Evolutionary conservation across 1,140 invertebrate genomes (phyloP).

Genomic region (Conus ventricosus): DNA sequence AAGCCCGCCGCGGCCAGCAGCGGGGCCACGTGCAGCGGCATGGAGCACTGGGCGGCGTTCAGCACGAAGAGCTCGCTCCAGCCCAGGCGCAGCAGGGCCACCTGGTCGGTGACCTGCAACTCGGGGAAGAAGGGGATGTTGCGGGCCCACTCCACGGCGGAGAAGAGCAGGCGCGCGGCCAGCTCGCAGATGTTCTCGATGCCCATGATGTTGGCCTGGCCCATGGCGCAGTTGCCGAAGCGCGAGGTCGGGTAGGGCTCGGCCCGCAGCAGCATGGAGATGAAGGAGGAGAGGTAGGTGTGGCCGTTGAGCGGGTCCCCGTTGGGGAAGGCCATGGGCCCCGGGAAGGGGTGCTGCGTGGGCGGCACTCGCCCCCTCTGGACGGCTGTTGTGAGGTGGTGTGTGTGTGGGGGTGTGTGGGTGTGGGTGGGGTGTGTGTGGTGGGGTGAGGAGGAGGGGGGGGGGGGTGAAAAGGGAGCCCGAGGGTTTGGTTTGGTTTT

Average conservation of each 20-base stretch:
- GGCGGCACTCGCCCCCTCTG: conserved; percentile 96
- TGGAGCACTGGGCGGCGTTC: conserved; percentile 94
- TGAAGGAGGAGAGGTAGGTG: conserved; percentile 97
- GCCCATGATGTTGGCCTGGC: conserved; percentile 77
- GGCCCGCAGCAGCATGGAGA: conserved; percentile 93
- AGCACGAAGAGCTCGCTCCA: conserved; percentile 99
- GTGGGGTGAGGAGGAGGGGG: too few relatives aligned
- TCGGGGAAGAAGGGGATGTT: conserved; percentile 99
- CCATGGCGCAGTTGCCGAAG: conserved; percentile 93
- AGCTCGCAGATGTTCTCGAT: conserved; percentile 97
- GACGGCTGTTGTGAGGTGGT: conserved; percentile 84
- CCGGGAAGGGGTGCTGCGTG: conserved; percentile 82
- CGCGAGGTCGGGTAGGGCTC: conserved; percentile 96
- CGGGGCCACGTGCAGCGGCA: conserved; percentile 95
- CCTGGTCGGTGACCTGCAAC: conserved; percentile 86
- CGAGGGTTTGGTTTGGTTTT: too few relatives aligned
- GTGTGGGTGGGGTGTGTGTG: too few relatives aligned
- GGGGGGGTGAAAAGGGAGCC: too few relatives aligned
- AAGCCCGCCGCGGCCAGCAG: conserved; percentile 93
- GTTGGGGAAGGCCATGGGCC: conserved; percentile 77
- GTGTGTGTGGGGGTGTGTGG: too few relatives aligned
- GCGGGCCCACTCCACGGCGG: conserved; percentile 97
- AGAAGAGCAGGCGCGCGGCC: conserved; percentile 94
- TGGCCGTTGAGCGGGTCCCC: conserved; percentile 79
- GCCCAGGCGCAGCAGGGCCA: conserved; percentile 92